Percentiles rank a stretch among this genome's conserved stretches.
These are phyloP conservation scores for Trichoplusia ni DNA, from an alignment of 1,140 invertebrate genomes.

Conservation along the genomic window DNA sequence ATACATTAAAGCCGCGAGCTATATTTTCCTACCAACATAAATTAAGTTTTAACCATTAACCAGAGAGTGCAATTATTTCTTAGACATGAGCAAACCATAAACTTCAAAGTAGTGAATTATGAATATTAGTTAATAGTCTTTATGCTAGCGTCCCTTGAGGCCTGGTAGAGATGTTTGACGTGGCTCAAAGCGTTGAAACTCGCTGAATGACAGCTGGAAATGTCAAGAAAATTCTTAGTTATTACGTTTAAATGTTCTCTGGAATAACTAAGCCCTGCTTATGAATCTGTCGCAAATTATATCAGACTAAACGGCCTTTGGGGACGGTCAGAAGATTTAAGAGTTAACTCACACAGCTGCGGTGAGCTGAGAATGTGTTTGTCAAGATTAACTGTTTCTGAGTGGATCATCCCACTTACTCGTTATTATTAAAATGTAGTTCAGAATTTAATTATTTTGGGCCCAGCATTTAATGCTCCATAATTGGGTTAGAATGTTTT, in stretches of 20 bases:
- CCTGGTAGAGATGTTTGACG: neutral
- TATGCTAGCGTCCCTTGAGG: neutral
- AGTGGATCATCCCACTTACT: neutral
- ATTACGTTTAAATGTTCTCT: too few relatives aligned
- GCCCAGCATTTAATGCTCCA: neutral
- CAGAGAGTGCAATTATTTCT: conserved; percentile 3
- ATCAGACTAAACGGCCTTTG: neutral
- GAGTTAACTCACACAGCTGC: conserved; percentile 7
- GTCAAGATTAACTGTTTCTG: conserved; percentile 24
- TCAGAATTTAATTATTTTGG: neutral
- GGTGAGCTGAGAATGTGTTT: conserved; percentile 29
- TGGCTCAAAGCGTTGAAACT: neutral
- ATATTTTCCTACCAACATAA: neutral
- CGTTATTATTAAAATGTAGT: conserved; percentile 10
- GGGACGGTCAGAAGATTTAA: conserved; percentile 20
- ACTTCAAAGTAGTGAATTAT: neutral
- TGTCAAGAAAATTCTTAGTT: too few relatives aligned
- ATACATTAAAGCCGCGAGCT: too few relatives aligned
- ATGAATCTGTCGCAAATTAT: neutral
- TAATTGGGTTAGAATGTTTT: neutral
- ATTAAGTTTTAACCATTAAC: conserved; percentile 1
- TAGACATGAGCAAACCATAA: conserved; percentile 1
- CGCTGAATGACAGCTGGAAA: too few relatives aligned
- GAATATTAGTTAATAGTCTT: conserved; percentile 7
- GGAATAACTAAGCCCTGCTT: too few relatives aligned